Base-by-base conservation (phyloP, 2,113 vertebrate genomes). In the Dascyllus trimaculatus region DNA sequence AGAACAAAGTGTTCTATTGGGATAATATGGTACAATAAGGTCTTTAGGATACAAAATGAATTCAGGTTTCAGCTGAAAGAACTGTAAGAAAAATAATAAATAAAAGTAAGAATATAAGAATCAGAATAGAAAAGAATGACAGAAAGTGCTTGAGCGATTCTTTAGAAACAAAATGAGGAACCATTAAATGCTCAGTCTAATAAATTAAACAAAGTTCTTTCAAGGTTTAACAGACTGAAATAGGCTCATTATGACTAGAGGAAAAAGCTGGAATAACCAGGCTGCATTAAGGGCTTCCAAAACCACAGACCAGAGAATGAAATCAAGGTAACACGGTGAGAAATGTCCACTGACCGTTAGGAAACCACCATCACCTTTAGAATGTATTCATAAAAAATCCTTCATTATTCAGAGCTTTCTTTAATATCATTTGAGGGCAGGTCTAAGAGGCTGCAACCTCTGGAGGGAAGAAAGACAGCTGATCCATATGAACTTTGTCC, bases 261-360 rank as follows among this genome's bases (percentile, higher is more conserved):
- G 1, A 5, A 32, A 13, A 48, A 21, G 19, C 4, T 21, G 67
- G 29, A 11, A 21, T 11, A 1, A 46, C 15, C 17, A 11, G 8
- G 11, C 11, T 18, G 19, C 40, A 32, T 32, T 48, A 70, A 58
- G 40, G 19, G 25, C 24, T 32, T 19, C 21, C 26, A 24, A 22
- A 25, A 17, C 68, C 26, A 35, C 40, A 18, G 4, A 59, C 18
- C 56, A 70, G 29, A 46, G n/a, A 70, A 25, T 60, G 69, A 51
- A 32, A 51, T 60, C 43, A 60, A 35, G n/a, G 15, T 49, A 35
- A 35, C 21, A 24, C 51, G 24, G 24, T 24, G 51, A 53, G 21
- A 53, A 29, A 10, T n/a, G 43, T 10, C 15, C 2, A 19, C 61
- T 11, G 43, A 53, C 22, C n/a, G 21, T 24, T 14, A n/a, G 48